Evolutionary conservation across 2,888 invertebrate species (phyloP), one percentile per base, ranked within the genome.

Genomic region (Agapetus fuscipes): DNA sequence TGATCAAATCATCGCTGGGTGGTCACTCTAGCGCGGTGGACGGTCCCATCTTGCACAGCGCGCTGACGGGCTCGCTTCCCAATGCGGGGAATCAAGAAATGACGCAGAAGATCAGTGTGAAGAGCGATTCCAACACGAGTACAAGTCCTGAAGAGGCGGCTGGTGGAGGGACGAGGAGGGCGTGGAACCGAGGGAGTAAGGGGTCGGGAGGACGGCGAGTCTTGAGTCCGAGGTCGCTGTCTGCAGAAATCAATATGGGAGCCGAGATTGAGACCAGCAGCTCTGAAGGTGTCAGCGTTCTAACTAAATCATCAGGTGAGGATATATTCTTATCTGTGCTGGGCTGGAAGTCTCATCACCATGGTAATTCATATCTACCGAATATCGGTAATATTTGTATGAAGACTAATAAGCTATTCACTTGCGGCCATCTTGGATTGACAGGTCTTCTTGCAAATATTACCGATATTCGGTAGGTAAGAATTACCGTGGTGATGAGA

Each of bases 181-280:
- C 34, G 4, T 42, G 44, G 46, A 31, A 37, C 4, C 41, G 41
- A 5, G 28, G 46, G 43, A 14, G 45, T 35, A 41, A 48, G 42
- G 31, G 42, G 15, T 39, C 45, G 9, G 43, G 43, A 5, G 30
- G 41, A 17, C 25, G 47, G 9, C 31, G 45, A 13, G 39, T 43
- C 6, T 32, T 49, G 15, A 51, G 51, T 35, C 51, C 51, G 16
- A 46, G 49, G n/a, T 49, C 48, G 9, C 48, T 49, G 29, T 47
- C 41, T 13, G 49, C 51, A 10, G 52, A 50, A 30, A 54, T 43
- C 24, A 41, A 52, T 26, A 59, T 58, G 34, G 53, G 51, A 1
- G 60, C 57, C 4, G 52, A 52, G 34, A 52, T 62, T 25, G 66
- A 64, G 42, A 57, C 65, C 17, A 72, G 70, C 41, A 54, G 66